These are phyloP conservation scores for Nothobranchius kuhntae DNA, from an alignment of 2,113 vertebrate species.

Conservation along the genomic window DNA sequence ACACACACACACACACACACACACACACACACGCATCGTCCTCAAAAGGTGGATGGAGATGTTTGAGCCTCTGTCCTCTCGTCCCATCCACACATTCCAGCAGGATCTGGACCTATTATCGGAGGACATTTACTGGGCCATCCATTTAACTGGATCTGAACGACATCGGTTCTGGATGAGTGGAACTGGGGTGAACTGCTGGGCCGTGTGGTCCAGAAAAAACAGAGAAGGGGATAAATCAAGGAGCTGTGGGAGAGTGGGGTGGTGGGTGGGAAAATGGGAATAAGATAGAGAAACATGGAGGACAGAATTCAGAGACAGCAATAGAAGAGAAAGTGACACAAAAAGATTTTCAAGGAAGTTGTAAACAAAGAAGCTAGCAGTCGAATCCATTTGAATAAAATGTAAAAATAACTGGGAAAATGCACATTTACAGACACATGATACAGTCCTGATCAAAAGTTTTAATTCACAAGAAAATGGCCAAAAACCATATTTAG, in stretches of 20 bases:
- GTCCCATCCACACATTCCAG: constrained; percentile 80
- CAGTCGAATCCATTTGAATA: too few relatives aligned
- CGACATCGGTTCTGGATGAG: constrained; percentile 91
- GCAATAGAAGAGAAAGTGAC: constrained; percentile 1
- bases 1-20: constrained; percentile 20
- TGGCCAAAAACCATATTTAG: too few relatives aligned
- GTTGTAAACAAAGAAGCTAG: too few relatives aligned
- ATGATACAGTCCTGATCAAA: too few relatives aligned
- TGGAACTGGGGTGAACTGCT: constrained; percentile 82
- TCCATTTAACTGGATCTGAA: constrained; percentile 91
- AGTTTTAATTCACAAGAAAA: too few relatives aligned
- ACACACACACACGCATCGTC: constrained; percentile 20
- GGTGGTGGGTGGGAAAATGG: constrained; percentile 20
- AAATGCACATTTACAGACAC: too few relatives aligned
- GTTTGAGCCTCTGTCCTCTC: constrained; percentile 60
- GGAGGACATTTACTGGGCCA: constrained; percentile 91
- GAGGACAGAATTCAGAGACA: constrained; percentile 7
- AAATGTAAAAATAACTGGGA: too few relatives aligned
- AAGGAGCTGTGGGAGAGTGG: constrained; percentile 49
- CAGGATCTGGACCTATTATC: constrained; percentile 88
- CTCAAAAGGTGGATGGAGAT: constrained; percentile 65
- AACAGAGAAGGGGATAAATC: constrained; percentile 93
- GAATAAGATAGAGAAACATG: constrained; percentile 27
- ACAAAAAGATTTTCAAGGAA: too few relatives aligned
- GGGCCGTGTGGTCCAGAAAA: constrained; percentile 86